These are phyloP conservation scores for Doris montereyensis DNA, from an alignment of 2,888 invertebrate genomes.

Conservation along the genomic window DNA sequence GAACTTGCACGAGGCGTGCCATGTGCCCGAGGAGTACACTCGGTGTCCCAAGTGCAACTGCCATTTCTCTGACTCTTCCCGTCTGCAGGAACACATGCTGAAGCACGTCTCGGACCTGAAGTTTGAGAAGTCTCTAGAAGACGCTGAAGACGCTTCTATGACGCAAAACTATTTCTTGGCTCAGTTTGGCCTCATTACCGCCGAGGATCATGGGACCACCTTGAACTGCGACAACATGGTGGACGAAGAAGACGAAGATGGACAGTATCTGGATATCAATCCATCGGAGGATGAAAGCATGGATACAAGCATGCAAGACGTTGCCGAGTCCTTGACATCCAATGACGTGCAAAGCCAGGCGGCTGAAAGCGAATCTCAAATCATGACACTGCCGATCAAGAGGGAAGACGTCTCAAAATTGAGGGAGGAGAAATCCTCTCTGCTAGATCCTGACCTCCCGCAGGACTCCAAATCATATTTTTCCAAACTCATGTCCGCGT, in stretches of 20 bases:
- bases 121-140: conserved; percentile 71
- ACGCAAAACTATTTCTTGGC: conserved; percentile 85
- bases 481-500: too few species aligned
- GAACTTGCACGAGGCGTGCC: conserved; percentile 65
- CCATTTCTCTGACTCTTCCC: conserved; percentile 77
- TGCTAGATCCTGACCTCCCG: not conserved
- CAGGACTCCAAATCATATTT: too few species aligned
- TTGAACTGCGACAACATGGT: not conserved
- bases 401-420: not conserved
- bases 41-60: conserved; percentile 75
- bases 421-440: not conserved
- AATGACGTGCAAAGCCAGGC: too few species aligned
- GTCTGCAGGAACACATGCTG: conserved; percentile 64
- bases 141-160: conserved; percentile 46
- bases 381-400: too few species aligned
- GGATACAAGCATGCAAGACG: too few species aligned
- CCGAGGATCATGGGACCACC: not conserved
- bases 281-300: too few species aligned
- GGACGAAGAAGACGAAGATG: not conserved
- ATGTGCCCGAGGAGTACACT: conserved; percentile 60
- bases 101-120: conserved; percentile 62
- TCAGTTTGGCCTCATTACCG: conserved; percentile 79
- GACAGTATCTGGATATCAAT: not conserved
- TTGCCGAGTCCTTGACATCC: too few species aligned
- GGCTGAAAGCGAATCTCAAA: too few species aligned